These are phyloP conservation scores for Ormyrus nitidulus DNA, from an alignment of 2,888 invertebrate genomes.

Conservation along the genomic window DNA sequence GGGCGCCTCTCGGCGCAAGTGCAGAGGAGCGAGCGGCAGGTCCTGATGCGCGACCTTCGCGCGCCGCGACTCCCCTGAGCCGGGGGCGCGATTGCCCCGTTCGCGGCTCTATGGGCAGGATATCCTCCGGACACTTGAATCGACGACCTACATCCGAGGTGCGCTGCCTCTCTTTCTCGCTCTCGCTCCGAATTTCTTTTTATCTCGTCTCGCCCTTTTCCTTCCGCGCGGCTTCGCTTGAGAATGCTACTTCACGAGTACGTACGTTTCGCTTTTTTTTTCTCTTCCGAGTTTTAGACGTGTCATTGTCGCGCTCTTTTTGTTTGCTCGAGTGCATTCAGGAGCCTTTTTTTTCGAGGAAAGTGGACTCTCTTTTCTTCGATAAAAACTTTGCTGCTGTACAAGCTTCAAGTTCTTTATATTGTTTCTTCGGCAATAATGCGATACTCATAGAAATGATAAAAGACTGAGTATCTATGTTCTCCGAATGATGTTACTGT, in stretches of 20 bases:
- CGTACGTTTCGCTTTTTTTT: neutral
- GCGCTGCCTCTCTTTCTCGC: conserved; percentile 11
- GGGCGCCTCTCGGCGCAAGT: conserved; percentile 1
- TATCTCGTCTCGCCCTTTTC: conserved; percentile 1
- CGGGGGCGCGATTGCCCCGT: neutral
- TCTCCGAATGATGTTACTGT: too few relatives aligned
- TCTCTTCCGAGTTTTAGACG: neutral
- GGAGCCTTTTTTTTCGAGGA: too few relatives aligned
- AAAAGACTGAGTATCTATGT: too few relatives aligned
- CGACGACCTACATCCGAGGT: conserved; percentile 67
- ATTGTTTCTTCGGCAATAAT: too few relatives aligned
- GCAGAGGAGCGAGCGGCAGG: conserved; percentile 21
- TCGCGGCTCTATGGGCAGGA: conserved; percentile 68
- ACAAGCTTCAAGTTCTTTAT: too few relatives aligned
- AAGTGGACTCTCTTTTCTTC: too few relatives aligned
- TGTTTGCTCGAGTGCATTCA: neutral
- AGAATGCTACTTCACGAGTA: neutral
- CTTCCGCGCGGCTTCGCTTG: neutral
- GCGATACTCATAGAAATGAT: too few relatives aligned
- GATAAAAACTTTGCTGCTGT: too few relatives aligned
- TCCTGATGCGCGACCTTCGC: conserved; percentile 9
- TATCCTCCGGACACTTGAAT: conserved; percentile 68
- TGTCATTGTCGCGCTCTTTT: conserved; percentile 16
- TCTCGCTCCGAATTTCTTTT: conserved; percentile 16
- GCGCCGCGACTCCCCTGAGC: too few relatives aligned